Evolutionary conservation across 2,113 vertebrate genomes (phyloP), one percentile per base, ranked within the genome.

Genomic region (Hiodon alosoides): DNA sequence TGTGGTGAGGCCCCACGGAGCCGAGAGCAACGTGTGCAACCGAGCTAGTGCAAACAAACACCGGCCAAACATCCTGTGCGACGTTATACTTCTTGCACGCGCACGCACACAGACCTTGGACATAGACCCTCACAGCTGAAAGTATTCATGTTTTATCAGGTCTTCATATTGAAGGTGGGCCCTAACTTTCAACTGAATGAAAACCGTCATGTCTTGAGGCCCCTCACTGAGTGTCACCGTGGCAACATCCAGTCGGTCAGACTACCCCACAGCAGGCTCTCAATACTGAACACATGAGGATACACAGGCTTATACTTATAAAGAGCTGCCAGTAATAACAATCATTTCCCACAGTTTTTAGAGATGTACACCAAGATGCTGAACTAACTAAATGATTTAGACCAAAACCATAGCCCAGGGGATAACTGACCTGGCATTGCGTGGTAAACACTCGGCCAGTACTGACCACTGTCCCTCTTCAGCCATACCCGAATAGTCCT

Each of bases 381-480:
- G 2, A 31, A 31, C 31, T 31, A 10, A 57, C 54, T 57, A 57
- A 57, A 57, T 57, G 54, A 31, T 31, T 31, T 57, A 57, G 54
- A 57, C 10, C 57, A 51, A 7, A 48, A 47, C 57, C 31, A 31
- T 31, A 31, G 31, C 31, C 31, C 31, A 31, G 31, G 31, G 31
- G 11, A 17, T 51, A 9, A 82, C 90, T 95, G 91, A 99, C 97
- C 93, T 80, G 95, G 85, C 94, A 98, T 93, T 53, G 92, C 85
- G 80, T 98, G 95, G 83, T 93, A 94, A 84, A 98, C 90, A 73
- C 97, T 99, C 72, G 97, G 97, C 97, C 97, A 98, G 78, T 96
- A 98, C 75, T 99, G 97, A 51, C 97, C 97, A 9, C 94, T 98
- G 90, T 98, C 96, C 84, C 97, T 95, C 90, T 99, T 99, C 86